A percentile compares a stretch with the other conserved stretches of the same genome.
phyloP scores from a whole-genome alignment of 2,113 vertebrate genomes.

The Mugil cephalus region DNA sequence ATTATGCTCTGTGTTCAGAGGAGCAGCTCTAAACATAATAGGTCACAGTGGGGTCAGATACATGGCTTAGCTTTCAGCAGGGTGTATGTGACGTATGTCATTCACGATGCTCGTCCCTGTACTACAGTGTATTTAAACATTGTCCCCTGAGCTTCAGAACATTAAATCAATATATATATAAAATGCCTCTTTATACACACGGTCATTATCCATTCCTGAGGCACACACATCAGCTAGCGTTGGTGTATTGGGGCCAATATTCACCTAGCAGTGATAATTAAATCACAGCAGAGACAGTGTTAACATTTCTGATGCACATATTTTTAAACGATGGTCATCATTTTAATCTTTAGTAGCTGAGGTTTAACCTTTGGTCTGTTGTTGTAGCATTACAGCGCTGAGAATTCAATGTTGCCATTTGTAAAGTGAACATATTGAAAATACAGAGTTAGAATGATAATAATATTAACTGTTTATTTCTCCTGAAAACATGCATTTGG shows the following conservation, averaged over 20 bases:
- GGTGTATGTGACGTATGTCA: too few species aligned
- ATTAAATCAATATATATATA: constrained; percentile 51
- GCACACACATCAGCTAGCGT: constrained; percentile 9
- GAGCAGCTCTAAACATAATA: constrained; percentile 13
- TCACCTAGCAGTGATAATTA: constrained; percentile 25
- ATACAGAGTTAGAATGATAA: not conserved
- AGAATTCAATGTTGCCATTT: constrained; percentile 1
- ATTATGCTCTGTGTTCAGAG: constrained; percentile 16
- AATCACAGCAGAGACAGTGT: not conserved
- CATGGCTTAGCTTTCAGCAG: constrained; percentile 35
- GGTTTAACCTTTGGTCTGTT: constrained; percentile 9
- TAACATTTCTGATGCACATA: not conserved
- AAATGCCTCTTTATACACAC: constrained; percentile 47
- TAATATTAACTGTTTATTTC: constrained; percentile 7
- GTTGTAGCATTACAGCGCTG: not conserved
- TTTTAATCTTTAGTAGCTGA: not conserved
- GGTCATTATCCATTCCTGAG: constrained; percentile 23
- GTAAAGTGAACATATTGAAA: not conserved
- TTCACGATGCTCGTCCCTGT: constrained; percentile 30
- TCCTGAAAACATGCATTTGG: constrained; percentile 14
- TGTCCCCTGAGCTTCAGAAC: constrained; percentile 31
- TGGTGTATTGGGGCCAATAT: constrained; percentile 2
- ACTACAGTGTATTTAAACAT: constrained; percentile 50
- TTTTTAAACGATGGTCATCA: constrained; percentile 1
- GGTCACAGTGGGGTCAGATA: constrained; percentile 54